These are phyloP conservation scores for human (Homo sapiens) DNA, from an alignment of 2,113 vertebrate genomes.

Conservation along the genomic window GRCh38 chr9:132204501-132205000, in stretches of 20 bases:
- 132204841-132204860: too few relatives aligned
- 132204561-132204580: background rate
- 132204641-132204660: background rate
- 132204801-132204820: too few relatives aligned
- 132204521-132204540: background rate
- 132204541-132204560: background rate
- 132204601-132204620: background rate
- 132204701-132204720: background rate
- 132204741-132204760: background rate
- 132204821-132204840: too few relatives aligned
- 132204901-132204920: too few relatives aligned
- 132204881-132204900: too few relatives aligned
- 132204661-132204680: fast-evolving
- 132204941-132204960: fast-evolving
- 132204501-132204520: background rate
- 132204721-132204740: background rate
- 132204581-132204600: fast-evolving
- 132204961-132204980: background rate
- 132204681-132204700: background rate
- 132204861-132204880: too few relatives aligned
- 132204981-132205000: background rate
- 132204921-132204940: too few relatives aligned
- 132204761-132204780: background rate
- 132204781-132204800: too few relatives aligned
- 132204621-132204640: background rate